phyloP scores from a whole-genome alignment of 2,113 vertebrate genomes.

The Lophochroa leadbeateri region DNA sequence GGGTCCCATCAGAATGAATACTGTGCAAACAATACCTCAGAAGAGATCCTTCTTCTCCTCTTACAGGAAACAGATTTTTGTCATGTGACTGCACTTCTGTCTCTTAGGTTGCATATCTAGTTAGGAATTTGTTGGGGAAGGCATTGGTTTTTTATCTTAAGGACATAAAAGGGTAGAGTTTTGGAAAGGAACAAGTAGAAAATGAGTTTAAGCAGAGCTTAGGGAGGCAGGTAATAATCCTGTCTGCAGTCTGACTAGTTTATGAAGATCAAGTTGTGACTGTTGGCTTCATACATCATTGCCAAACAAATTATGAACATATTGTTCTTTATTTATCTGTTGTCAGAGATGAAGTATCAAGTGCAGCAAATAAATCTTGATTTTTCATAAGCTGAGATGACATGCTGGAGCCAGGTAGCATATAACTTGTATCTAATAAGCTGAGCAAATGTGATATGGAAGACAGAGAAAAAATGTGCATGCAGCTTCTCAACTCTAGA shows the following conservation, averaged over 20 bases:
- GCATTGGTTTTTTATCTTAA: background rate
- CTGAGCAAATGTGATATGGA: constrained; percentile 3
- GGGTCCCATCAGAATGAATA: background rate
- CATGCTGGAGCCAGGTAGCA: constrained; percentile 23
- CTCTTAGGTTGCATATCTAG: background rate
- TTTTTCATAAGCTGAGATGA: constrained; percentile 70
- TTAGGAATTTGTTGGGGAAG: background rate
- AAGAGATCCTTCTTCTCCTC: background rate
- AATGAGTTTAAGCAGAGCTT: background rate
- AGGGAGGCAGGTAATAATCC: constrained; percentile 37
- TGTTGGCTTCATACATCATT: constrained; percentile 74
- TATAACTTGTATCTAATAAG: constrained; percentile 63
- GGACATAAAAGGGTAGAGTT: background rate
- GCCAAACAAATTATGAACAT: constrained; percentile 76
- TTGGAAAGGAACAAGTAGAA: background rate
- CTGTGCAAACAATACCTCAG: background rate
- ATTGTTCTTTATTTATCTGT: constrained; percentile 72
- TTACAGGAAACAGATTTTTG: background rate
- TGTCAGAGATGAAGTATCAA: constrained; percentile 60
- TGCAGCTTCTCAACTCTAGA: background rate
- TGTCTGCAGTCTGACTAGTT: constrained; percentile 38
- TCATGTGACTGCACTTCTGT: background rate
- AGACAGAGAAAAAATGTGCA: background rate
- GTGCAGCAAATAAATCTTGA: constrained; percentile 73
- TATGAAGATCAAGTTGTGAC: constrained; percentile 63